Percentiles rank a stretch among this genome's conserved stretches.
Conservation (phyloP, 1,140 invertebrate genomes). For the Ceratoteleas bidentatus region DNA sequence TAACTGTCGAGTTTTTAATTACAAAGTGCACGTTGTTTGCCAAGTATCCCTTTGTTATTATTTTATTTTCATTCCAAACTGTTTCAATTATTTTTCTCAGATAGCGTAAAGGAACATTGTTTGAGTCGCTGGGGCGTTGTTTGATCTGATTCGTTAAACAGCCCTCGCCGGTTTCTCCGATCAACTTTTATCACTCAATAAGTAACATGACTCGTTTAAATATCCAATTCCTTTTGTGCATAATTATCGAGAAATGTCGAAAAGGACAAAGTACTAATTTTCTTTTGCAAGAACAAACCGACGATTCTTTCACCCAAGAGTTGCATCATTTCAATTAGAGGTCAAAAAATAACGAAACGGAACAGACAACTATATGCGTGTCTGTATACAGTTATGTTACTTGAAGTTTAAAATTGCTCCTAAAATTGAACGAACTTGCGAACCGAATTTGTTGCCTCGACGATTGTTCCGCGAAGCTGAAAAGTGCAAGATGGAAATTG, state of each 20-base stretch:
- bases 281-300: no score
- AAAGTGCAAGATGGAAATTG: background rate
- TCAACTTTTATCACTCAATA: slow-evolving; percentile 6
- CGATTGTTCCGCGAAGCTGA: background rate
- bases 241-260: background rate
- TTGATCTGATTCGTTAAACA: slow-evolving; percentile 2
- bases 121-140: background rate
- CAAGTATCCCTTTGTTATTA: slow-evolving; percentile 26
- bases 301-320: no score
- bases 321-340: no score
- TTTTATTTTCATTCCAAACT: slow-evolving; percentile 18
- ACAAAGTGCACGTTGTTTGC: slow-evolving; percentile 14
- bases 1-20: slow-evolving; percentile 18
- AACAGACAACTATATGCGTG: background rate
- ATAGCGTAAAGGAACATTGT: slow-evolving; percentile 14
- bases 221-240: background rate
- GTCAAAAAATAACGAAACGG: background rate
- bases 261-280: no score
- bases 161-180: background rate
- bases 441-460: background rate
- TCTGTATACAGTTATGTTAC: no score
- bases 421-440: background rate
- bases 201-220: slow-evolving; percentile 1
- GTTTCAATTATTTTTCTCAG: slow-evolving; percentile 24
- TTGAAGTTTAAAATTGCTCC: slow-evolving; percentile 6